Percentiles rank a stretch among this genome's conserved stretches.
These are phyloP conservation scores for Cryptus viduatorius DNA, from an alignment of 2,888 invertebrate genomes.

Conservation along the genomic window DNA sequence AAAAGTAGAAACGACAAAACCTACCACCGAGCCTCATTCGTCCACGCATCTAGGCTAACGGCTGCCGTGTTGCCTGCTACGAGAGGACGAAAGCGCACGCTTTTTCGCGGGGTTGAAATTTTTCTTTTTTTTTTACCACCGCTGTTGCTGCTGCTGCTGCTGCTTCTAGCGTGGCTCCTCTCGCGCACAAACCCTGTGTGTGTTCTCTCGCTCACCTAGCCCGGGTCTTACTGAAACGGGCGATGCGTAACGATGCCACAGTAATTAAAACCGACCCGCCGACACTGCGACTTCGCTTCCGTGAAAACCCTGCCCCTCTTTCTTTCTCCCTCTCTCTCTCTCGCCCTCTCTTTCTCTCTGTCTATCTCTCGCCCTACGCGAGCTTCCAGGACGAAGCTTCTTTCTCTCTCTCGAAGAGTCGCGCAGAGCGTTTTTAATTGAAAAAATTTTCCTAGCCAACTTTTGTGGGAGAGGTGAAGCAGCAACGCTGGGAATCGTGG, in stretches of 20 bases:
- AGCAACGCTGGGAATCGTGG: background rate
- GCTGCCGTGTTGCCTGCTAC: slow-evolving; percentile 28
- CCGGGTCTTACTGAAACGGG: slow-evolving; percentile 73
- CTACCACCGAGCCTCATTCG: slow-evolving; percentile 34
- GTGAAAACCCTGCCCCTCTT: slow-evolving; percentile 26
- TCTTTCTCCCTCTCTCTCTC: background rate
- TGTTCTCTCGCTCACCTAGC: slow-evolving; percentile 56
- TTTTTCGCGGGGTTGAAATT: slow-evolving; percentile 47
- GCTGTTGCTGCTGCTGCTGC: slow-evolving; percentile 9
- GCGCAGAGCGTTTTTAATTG: slow-evolving; percentile 79
- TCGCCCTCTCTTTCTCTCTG: background rate
- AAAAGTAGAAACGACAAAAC: slow-evolving; percentile 37
- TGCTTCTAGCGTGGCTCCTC: slow-evolving; percentile 35
- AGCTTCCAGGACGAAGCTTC: slow-evolving; percentile 49
- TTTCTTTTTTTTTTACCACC: slow-evolving; percentile 34
- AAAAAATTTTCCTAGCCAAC: slow-evolving; percentile 82
- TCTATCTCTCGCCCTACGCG: slow-evolving; percentile 9
- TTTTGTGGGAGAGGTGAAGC: slow-evolving; percentile 67
- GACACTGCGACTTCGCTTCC: slow-evolving; percentile 61
- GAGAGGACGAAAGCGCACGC: slow-evolving; percentile 51
- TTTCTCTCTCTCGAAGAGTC: slow-evolving; percentile 2
- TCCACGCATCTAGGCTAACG: slow-evolving; percentile 51
- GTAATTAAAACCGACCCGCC: slow-evolving; percentile 81
- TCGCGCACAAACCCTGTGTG: slow-evolving; percentile 15
- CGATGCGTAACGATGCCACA: slow-evolving; percentile 82